phyloP scores from a whole-genome alignment of 1,140 invertebrate species.

The Hypothenemus hampei region DNA sequence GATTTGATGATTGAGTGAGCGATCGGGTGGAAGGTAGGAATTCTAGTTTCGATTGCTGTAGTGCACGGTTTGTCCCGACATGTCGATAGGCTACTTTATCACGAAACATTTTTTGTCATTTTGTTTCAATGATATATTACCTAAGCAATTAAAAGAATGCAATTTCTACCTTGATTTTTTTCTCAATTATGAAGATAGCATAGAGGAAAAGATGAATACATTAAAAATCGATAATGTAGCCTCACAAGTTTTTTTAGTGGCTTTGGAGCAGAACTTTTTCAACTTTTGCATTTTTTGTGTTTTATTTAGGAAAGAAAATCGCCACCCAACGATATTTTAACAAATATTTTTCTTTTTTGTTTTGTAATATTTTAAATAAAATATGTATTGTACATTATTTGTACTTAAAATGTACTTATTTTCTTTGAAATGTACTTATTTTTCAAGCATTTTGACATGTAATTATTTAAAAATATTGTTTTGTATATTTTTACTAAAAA shows the following conservation, averaged over 20 bases:
- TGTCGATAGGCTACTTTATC: constrained; percentile 37
- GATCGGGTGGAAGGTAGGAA: constrained; percentile 26
- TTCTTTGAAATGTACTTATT: constrained; percentile 36
- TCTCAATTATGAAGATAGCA: too few relatives aligned
- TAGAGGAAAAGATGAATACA: too few relatives aligned
- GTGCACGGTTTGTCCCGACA: constrained; percentile 37
- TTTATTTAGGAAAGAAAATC: constrained; percentile 41
- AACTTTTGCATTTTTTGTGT: constrained; percentile 40
- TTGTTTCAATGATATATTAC: too few relatives aligned
- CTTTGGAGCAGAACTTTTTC: constrained; percentile 40
- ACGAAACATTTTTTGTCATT: constrained; percentile 1
- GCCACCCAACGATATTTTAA: constrained; percentile 31
- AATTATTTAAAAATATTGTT: constrained; percentile 36
- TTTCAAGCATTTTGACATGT: constrained; percentile 34
- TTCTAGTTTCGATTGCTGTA: constrained; percentile 32
- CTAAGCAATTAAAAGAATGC: too few relatives aligned
- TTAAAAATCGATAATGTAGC: constrained; percentile 31
- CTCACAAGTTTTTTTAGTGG: constrained; percentile 35
- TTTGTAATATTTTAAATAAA: constrained; percentile 26
- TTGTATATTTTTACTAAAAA: constrained; percentile 33
- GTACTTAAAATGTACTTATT: constrained; percentile 29
- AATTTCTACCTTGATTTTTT: too few relatives aligned
- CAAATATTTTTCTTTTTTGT: constrained; percentile 28
- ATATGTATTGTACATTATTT: constrained; percentile 32
- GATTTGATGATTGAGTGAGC: constrained; percentile 34